Conservation (phyloP, 1,140 invertebrate species). For the Spodoptera litura region DNA sequence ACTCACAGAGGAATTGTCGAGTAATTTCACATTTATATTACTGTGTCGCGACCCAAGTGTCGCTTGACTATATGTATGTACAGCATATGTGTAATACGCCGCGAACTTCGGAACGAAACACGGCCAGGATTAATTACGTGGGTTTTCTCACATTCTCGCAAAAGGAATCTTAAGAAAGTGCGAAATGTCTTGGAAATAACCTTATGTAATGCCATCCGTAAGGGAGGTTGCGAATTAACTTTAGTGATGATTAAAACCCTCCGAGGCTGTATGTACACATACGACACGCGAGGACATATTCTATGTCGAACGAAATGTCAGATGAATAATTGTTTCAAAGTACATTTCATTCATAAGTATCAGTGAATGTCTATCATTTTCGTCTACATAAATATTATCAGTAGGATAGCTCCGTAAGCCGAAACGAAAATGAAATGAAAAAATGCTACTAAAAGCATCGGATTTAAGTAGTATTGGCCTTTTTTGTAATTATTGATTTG, state of each 20-base stretch:
- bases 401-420: too few relatives aligned
- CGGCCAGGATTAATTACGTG: constrained; percentile 23
- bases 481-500: too few relatives aligned
- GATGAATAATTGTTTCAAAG: constrained; percentile 2
- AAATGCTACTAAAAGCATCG: too few relatives aligned
- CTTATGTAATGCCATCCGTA: constrained; percentile 10
- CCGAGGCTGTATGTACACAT: not conserved
- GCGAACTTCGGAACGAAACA: constrained; percentile 36
- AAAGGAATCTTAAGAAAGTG: constrained; percentile 30
- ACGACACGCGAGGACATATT: too few relatives aligned
- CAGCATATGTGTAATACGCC: constrained; percentile 7
- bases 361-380: too few relatives aligned
- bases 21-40: constrained; percentile 45
- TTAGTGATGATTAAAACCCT: constrained; percentile 7
- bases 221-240: constrained; percentile 19
- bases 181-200: constrained; percentile 24
- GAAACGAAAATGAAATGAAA: too few relatives aligned
- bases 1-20: constrained; percentile 52
- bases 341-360: not conserved
- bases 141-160: constrained; percentile 31
- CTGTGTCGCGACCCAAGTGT: constrained; percentile 40
- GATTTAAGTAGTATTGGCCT: too few relatives aligned
- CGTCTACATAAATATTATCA: too few relatives aligned
- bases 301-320: constrained; percentile 1
- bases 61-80: constrained; percentile 17